Percentiles rank a stretch among this genome's conserved stretches.
These are phyloP conservation scores for Sphinx pinastri DNA, from an alignment of 2,888 invertebrate genomes.

Conservation along the genomic window DNA sequence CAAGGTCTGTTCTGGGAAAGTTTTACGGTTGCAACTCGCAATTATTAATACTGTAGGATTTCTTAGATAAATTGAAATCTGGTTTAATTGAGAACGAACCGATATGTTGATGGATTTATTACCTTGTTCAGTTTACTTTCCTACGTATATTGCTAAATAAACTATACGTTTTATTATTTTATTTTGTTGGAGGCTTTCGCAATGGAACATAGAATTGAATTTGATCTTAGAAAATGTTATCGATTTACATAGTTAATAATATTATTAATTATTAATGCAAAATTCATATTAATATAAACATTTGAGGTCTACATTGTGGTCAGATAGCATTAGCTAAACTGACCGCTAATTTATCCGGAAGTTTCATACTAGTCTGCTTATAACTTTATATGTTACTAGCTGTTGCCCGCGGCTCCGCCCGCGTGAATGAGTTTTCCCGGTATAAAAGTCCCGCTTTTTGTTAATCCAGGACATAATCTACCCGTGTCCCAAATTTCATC, in stretches of 20 bases:
- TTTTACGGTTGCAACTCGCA: slow-evolving; percentile 13
- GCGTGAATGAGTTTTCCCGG: too few species aligned
- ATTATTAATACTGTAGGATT: slow-evolving; percentile 1
- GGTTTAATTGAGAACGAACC: slow-evolving; percentile 20
- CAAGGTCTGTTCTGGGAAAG: not conserved
- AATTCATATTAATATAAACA: too few species aligned
- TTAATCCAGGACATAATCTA: too few species aligned
- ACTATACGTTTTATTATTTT: not conserved
- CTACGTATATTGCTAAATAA: slow-evolving; percentile 17
- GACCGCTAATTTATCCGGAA: too few species aligned
- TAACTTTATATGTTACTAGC: too few species aligned
- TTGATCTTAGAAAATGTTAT: not conserved
- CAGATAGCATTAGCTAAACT: too few species aligned
- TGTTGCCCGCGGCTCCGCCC: too few species aligned
- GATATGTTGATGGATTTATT: slow-evolving; percentile 23
- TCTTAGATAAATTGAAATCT: slow-evolving; percentile 21
- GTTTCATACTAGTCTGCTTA: not conserved
- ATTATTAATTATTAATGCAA: too few species aligned
- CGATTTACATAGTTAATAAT: too few species aligned
- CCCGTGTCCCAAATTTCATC: too few species aligned
- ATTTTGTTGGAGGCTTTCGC: not conserved
- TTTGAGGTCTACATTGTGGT: too few species aligned
- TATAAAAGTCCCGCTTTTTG: too few species aligned
- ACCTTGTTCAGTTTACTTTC: slow-evolving; percentile 22
- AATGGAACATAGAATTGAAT: slow-evolving; percentile 1